A percentile compares a stretch with the other conserved stretches of the same genome.
Conservation (phyloP, 2,113 vertebrate genomes). For the Dascyllus trimaculatus region DNA sequence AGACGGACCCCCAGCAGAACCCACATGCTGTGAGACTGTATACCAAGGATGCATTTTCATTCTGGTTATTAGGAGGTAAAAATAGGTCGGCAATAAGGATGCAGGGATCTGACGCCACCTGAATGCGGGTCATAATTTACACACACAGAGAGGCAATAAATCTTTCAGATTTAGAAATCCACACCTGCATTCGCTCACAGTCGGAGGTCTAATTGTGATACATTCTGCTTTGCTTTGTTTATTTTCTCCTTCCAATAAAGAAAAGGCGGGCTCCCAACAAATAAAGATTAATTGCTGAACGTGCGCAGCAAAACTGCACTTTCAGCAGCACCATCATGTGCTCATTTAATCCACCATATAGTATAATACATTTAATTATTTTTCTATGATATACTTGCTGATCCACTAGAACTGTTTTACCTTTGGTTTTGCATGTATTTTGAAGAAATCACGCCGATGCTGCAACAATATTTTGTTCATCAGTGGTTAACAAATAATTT, state of each 20-base stretch:
- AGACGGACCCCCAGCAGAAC: conserved; percentile 57
- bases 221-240: conserved; percentile 11
- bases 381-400: neutral
- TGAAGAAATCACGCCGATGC: neutral
- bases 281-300: neutral
- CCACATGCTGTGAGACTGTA: conserved; percentile 40
- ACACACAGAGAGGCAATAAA: conserved; percentile 32
- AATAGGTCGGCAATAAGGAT: conserved; percentile 37
- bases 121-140: conserved; percentile 37
- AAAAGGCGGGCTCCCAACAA: neutral
- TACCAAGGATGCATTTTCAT: conserved; percentile 29
- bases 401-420: neutral
- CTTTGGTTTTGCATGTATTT: neutral
- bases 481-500: neutral
- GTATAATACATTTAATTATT: neutral
- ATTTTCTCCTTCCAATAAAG: neutral
- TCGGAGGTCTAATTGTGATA: neutral
- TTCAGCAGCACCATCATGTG: conserved; percentile 5
- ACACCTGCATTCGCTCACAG: conserved; percentile 37
- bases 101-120: conserved; percentile 33
- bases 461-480: too few relatives aligned
- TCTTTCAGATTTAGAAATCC: conserved; percentile 31
- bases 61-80: conserved; percentile 54
- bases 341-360: neutral
- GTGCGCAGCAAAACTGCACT: conserved; percentile 6